phyloP scores from a whole-genome alignment of 1,140 invertebrate species.

The Bombus pyrosoma region DNA sequence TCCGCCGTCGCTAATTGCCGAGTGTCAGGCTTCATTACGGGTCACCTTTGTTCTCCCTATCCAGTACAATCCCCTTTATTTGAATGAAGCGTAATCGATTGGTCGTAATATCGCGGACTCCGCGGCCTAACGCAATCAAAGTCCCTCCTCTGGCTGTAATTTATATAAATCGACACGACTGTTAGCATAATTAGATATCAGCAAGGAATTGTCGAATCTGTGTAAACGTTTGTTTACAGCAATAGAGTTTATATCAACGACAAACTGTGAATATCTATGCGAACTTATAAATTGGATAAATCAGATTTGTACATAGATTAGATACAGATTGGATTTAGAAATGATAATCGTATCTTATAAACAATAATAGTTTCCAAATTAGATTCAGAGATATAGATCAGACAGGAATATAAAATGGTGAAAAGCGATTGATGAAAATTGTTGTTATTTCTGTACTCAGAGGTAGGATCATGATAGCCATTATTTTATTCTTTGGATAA shows the following conservation, averaged over 20 bases:
- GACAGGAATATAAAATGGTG: too few relatives aligned
- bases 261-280: too few relatives aligned
- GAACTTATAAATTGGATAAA: too few relatives aligned
- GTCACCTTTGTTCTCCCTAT: constrained; percentile 32
- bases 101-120: constrained; percentile 31
- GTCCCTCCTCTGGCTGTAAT: background rate
- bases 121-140: constrained; percentile 28
- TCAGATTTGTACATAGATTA: too few relatives aligned
- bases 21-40: constrained; percentile 46
- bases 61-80: constrained; percentile 32
- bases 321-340: too few relatives aligned
- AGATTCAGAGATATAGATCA: too few relatives aligned
- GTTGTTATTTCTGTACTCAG: too few relatives aligned
- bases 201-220: background rate
- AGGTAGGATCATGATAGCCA: too few relatives aligned
- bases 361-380: too few relatives aligned
- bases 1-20: constrained; percentile 36
- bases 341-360: too few relatives aligned
- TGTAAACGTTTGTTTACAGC: background rate
- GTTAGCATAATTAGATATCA: background rate
- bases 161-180: background rate
- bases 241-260: background rate
- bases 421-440: too few relatives aligned
- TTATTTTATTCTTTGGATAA: too few relatives aligned
- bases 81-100: constrained; percentile 39